Evolutionary conservation across 2,797 vertebrate genomes (phyloP).

Genomic region (Poeciliopsis presidionis): DNA sequence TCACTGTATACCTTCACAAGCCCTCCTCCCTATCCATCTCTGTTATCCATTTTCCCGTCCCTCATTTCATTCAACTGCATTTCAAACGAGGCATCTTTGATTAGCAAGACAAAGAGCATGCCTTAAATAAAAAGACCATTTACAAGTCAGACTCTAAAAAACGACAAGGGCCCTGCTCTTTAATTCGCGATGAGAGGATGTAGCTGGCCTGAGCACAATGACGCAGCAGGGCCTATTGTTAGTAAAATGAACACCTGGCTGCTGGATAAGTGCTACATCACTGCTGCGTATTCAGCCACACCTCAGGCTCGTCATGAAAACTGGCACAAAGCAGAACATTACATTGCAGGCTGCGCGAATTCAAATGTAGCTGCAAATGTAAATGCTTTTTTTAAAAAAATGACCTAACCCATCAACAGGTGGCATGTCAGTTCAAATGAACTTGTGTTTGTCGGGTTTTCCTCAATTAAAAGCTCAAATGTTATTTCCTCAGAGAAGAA

Average conservation of each 20-base stretch:
- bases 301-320: conserved; percentile 60
- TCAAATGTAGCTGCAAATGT: conserved; percentile 29
- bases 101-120: conserved; percentile 77
- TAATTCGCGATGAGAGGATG: conserved; percentile 77
- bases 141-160: conserved; percentile 76
- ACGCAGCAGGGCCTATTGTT: conserved; percentile 80
- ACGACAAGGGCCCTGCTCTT: conserved; percentile 62
- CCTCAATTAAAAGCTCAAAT: conserved; percentile 2
- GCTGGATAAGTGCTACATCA: conserved; percentile 76
- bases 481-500: conserved; percentile 21
- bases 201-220: conserved; percentile 64
- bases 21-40: conserved; percentile 49
- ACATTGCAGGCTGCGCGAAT: conserved; percentile 48
- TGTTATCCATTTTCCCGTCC: conserved; percentile 64
- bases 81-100: conserved; percentile 82
- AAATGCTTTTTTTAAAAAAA: neutral
- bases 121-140: conserved; percentile 87
- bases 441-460: neutral
- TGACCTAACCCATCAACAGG: conserved; percentile 23
- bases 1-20: conserved; percentile 57
- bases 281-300: conserved; percentile 60
- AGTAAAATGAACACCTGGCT: conserved; percentile 88
- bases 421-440: neutral
- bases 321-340: conserved; percentile 66
- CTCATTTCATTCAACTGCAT: conserved; percentile 67